Conservation (phyloP, 2,113 vertebrate species). For the Elephas maximus region DNA sequence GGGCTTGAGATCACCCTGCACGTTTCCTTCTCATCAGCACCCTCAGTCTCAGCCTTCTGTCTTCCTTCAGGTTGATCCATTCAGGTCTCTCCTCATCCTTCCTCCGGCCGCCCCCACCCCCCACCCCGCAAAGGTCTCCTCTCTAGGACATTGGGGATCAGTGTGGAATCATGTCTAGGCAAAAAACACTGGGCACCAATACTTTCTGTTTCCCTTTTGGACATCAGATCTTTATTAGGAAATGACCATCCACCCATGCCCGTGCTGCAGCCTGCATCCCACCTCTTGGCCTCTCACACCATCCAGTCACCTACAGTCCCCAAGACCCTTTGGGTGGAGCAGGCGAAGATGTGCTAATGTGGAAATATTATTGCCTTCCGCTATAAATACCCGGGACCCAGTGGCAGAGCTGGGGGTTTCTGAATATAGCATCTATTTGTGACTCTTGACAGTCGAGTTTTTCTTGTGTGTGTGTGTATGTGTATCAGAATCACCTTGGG, state of each 20-base stretch:
- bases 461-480: neutral
- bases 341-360: neutral
- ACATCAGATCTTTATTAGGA: neutral
- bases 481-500: conserved; percentile 26
- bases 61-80: neutral
- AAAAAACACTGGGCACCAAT: neutral
- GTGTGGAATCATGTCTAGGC: neutral
- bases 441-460: neutral
- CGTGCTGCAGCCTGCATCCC: too few relatives aligned
- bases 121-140: neutral
- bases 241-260: neutral
- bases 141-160: neutral
- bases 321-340: neutral
- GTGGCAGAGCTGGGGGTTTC: neutral
- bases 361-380: conserved; percentile 23
- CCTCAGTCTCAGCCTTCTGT: neutral
- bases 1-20: fast-evolving
- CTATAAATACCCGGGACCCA: conserved; percentile 53
- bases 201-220: neutral
- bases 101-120: neutral
- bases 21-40: neutral
- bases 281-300: too few relatives aligned
- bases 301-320: conserved; percentile 18
- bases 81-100: neutral
- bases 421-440: conserved; percentile 26